These are phyloP conservation scores for Galaxea fascicularis DNA, from an alignment of 92 coral and sea anemone genomes.

Conservation along the genomic window DNA sequence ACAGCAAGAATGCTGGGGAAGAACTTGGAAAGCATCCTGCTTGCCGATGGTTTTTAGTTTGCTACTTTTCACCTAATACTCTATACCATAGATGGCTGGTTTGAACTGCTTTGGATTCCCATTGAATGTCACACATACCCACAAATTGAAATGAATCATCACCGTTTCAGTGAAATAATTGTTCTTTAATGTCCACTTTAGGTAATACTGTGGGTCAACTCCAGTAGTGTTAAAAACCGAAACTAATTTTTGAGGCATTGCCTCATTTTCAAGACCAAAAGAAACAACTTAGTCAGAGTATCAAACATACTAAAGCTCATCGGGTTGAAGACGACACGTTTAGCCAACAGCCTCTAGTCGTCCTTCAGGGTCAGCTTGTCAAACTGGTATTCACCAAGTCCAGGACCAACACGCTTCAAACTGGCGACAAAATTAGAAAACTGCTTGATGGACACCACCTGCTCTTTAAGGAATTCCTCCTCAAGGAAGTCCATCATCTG, in stretches of 20 bases:
- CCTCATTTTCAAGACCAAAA: not conserved
- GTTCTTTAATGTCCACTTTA: slow-evolving; percentile 33
- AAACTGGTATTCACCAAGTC: slow-evolving; percentile 97
- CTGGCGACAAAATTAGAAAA: slow-evolving; percentile 77
- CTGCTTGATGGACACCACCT: slow-evolving; percentile 90
- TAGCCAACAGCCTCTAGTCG: slow-evolving; percentile 5
- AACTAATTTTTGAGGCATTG: not conserved
- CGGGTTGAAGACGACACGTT: slow-evolving; percentile 34
- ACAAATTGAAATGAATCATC: not conserved
- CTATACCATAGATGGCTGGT: too few relatives aligned
- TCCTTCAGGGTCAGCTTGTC: slow-evolving; percentile 93
- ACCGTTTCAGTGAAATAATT: not conserved
- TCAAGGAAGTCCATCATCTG: slow-evolving; percentile 97
- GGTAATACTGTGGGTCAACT: slow-evolving; percentile 14
- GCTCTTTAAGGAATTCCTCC: slow-evolving; percentile 85
- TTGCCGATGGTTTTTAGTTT: too few relatives aligned
- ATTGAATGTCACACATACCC: too few relatives aligned
- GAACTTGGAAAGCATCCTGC: too few relatives aligned
- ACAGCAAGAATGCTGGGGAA: too few relatives aligned
- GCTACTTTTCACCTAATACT: too few relatives aligned
- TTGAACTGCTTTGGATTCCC: too few relatives aligned
- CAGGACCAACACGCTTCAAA: slow-evolving; percentile 93
- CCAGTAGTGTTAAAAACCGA: not conserved
- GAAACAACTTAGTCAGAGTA: not conserved
- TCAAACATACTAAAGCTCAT: slow-evolving; percentile 13